phyloP scores from a whole-genome alignment of 2,888 invertebrate genomes.

The Polydrusus cervinus region DNA sequence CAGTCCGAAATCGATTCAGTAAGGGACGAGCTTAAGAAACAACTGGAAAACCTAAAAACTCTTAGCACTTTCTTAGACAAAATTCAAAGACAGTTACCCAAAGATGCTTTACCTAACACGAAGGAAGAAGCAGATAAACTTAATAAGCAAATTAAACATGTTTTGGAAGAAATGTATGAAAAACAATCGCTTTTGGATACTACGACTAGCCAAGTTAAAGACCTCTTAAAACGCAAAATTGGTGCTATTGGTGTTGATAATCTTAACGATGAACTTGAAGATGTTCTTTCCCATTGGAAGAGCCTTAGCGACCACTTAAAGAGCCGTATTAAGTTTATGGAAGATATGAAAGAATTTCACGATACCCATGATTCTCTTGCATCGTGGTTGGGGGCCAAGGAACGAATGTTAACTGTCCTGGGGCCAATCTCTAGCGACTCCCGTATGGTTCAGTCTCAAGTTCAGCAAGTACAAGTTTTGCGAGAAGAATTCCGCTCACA shows the following conservation, averaged over 20 bases:
- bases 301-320: slow-evolving; percentile 89
- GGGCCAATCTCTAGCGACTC: slow-evolving; percentile 98
- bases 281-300: slow-evolving; percentile 89
- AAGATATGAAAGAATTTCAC: slow-evolving; percentile 93
- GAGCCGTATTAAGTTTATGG: slow-evolving; percentile 81
- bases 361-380: slow-evolving; percentile 89
- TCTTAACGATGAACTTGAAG: slow-evolving; percentile 88
- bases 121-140: slow-evolving; percentile 95
- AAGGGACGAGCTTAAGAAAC: slow-evolving; percentile 88
- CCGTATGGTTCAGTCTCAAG: slow-evolving; percentile 95
- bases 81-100: slow-evolving; percentile 89
- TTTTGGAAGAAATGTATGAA: slow-evolving; percentile 94
- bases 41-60: slow-evolving; percentile 86
- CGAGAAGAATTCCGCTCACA: slow-evolving; percentile 96
- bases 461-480: slow-evolving; percentile 94
- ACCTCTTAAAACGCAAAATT: slow-evolving; percentile 88
- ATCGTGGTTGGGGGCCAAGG: slow-evolving; percentile 93
- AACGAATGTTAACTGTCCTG: slow-evolving; percentile 94
- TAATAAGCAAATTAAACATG: slow-evolving; percentile 85
- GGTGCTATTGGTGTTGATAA: slow-evolving; percentile 88
- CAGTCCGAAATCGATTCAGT: slow-evolving; percentile 90
- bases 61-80: slow-evolving; percentile 91
- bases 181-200: slow-evolving; percentile 93
- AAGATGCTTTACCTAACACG: slow-evolving; percentile 83
- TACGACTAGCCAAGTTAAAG: slow-evolving; percentile 90